Evolutionary conservation across 1,140 invertebrate genomes (phyloP), one percentile per base, ranked within the genome.

Genomic region (Leptoteleia sp.): DNA sequence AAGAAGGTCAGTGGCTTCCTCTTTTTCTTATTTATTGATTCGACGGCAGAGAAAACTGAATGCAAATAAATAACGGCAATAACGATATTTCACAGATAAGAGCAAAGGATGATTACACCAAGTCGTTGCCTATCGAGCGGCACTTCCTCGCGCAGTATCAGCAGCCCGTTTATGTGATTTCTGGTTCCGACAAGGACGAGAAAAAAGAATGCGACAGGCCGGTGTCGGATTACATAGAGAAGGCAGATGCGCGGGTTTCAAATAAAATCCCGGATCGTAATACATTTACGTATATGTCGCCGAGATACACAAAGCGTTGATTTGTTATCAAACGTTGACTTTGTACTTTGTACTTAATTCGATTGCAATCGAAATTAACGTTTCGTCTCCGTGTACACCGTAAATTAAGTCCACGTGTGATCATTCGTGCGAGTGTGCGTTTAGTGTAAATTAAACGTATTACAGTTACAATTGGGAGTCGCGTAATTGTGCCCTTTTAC

Each of bases 1-100:
- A 90, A 91, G 78, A 92, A 92, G 84, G 91, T 91, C 79, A 55
- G 59, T 48, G n/a, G n/a, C n/a, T n/a, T n/a, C n/a, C n/a, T n/a
- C n/a, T n/a, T n/a, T 19, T 25, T 12, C 7, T 3, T 13, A 35
- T 40, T 16, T 45, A 42, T 50, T 33, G 22, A 40, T 25, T 22
- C 40, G n/a, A n/a, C n/a, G n/a, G n/a, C n/a, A n/a, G n/a, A n/a
- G n/a, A n/a, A n/a, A n/a, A n/a, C n/a, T n/a, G n/a, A n/a, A n/a
- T n/a, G n/a, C 0, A 61, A 40, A 25, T 17, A 25, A 61, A 38
- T 6, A 11, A 48, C 8, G 17, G 27, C 11, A 17, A 29, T 22
- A 29, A 38, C 54, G 5, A 40, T 33, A 33, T 9, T 29, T 80
- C 79, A 9, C 62, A 89, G 87, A 89, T 89, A 76, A 86, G 85